Evolutionary conservation across 1,140 invertebrate genomes (phyloP).

Genomic region (Olivierus martensii): DNA sequence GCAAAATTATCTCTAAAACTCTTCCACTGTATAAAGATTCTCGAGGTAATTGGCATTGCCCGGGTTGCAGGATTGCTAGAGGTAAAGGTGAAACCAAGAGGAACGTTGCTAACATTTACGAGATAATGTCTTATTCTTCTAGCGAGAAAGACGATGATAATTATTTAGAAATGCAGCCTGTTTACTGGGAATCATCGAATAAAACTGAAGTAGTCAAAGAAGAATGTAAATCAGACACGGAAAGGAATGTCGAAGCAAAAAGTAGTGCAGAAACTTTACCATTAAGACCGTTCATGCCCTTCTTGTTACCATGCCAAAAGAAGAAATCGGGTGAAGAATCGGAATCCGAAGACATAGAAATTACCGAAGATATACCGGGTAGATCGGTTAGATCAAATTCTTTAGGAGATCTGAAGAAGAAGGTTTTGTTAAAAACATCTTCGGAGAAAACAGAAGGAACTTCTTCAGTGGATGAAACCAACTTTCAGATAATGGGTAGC

Average conservation of each 20-base stretch:
- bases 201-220: neutral
- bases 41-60: too few species aligned
- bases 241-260: neutral
- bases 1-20: too few species aligned
- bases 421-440: conserved; percentile 3
- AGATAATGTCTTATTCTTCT: neutral
- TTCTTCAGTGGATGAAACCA: conserved; percentile 1
- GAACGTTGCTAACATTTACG: neutral
- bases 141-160: conserved; percentile 34
- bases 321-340: neutral
- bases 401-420: conserved; percentile 16
- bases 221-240: neutral
- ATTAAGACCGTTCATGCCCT: conserved; percentile 19
- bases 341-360: too few species aligned
- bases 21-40: too few species aligned
- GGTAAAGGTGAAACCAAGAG: too few species aligned
- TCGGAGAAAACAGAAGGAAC: too few species aligned
- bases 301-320: conserved; percentile 13
- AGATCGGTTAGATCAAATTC: conserved; percentile 17
- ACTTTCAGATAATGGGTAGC: neutral
- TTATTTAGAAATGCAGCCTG: conserved; percentile 49
- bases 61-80: too few species aligned
- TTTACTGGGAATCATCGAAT: neutral
- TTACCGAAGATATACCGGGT: neutral
- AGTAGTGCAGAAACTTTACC: conserved; percentile 3